Evolutionary conservation across 2,888 invertebrate genomes (phyloP), one percentile per base, ranked within the genome.

Genomic region (Ectemnius cavifrons): DNA sequence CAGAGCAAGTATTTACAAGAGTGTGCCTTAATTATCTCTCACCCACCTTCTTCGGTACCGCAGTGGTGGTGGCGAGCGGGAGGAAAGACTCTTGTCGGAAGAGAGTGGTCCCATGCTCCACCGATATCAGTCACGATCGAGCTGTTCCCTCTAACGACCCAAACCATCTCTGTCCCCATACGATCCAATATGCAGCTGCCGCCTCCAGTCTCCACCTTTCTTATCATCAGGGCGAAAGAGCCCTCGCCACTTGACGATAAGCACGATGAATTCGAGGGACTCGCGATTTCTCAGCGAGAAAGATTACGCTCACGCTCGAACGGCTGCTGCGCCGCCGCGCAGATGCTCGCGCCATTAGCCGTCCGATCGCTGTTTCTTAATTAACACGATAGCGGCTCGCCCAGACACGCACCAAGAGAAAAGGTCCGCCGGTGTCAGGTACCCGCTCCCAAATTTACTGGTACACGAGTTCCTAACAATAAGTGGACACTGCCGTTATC

Each of bases 11-110:
- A 86, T 88, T 88, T 88, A 86, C 87, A 79, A 86, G 86, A 83
- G 86, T 86, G 87, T 82, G 84, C 88, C 89, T 89, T 90, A 90
- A 90, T 90, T 90, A 90, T 90, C 87, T 90, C 85, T 87, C 84
- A 79, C 84, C 81, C 79, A 80, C 83, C 84, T 85, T 83, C 79
- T 81, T 77, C 74, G 75, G 78, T 73, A 73, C 75, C 69, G 77
- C 79, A 67, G 73, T 72, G 62, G 59, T 16, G 60, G 56, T 68
- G 67, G 59, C 61, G 71, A 72, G 71, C 71, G 60, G 59, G 62
- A 65, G 27, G 68, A 60, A 63, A 80, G 77, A 75, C 71, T 77
- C 82, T 80, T 37, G 37, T 37, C 37, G 37, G 37, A 37, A 37
- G 37, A 37, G 37, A 37, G 37, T 37, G 37, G 37, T 37, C 37